Percentiles rank a stretch among this genome's conserved stretches.
phyloP scores from a whole-genome alignment of 2,888 invertebrate genomes.

The Tricholauxania praeusta region DNA sequence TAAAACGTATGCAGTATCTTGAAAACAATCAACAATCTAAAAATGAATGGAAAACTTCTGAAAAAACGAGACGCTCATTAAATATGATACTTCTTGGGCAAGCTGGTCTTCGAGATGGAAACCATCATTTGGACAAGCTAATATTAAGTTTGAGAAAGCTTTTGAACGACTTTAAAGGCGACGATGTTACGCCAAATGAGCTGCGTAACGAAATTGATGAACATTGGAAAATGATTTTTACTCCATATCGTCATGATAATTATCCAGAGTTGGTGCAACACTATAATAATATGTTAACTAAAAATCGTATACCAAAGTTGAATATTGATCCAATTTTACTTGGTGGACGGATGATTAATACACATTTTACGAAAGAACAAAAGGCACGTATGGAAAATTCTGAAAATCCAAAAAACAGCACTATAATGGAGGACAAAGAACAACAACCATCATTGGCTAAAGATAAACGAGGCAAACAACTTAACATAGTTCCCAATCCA shows the following conservation, averaged over 20 bases:
- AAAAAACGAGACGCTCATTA: slow-evolving; percentile 68
- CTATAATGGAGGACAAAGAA: slow-evolving; percentile 20
- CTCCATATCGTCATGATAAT: slow-evolving; percentile 64
- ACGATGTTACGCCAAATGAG: slow-evolving; percentile 64
- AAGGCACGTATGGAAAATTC: slow-evolving; percentile 46
- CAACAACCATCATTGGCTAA: slow-evolving; percentile 8
- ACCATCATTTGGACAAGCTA: slow-evolving; percentile 68
- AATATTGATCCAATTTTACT: slow-evolving; percentile 58
- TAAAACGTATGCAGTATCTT: slow-evolving; percentile 67
- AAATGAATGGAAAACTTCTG: slow-evolving; percentile 67
- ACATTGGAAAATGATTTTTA: slow-evolving; percentile 71
- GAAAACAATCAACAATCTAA: slow-evolving; percentile 69
- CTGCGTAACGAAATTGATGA: slow-evolving; percentile 70
- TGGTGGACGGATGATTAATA: slow-evolving; percentile 49
- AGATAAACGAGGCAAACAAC: slow-evolving; percentile 12
- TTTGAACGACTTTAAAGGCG: slow-evolving; percentile 51
- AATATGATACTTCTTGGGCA: slow-evolving; percentile 74
- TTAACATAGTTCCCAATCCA: slow-evolving; percentile 30
- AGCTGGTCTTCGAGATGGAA: slow-evolving; percentile 71
- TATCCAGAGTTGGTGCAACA: slow-evolving; percentile 57
- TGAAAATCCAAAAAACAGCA: background rate
- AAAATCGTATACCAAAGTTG: slow-evolving; percentile 57
- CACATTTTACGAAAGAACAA: slow-evolving; percentile 47
- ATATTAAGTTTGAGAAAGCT: slow-evolving; percentile 59
- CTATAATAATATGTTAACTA: slow-evolving; percentile 54